A percentile compares a stretch with the other conserved stretches of the same genome.
Conservation (phyloP, 2,888 invertebrate species). For the Bugulina stolonifera region DNA sequence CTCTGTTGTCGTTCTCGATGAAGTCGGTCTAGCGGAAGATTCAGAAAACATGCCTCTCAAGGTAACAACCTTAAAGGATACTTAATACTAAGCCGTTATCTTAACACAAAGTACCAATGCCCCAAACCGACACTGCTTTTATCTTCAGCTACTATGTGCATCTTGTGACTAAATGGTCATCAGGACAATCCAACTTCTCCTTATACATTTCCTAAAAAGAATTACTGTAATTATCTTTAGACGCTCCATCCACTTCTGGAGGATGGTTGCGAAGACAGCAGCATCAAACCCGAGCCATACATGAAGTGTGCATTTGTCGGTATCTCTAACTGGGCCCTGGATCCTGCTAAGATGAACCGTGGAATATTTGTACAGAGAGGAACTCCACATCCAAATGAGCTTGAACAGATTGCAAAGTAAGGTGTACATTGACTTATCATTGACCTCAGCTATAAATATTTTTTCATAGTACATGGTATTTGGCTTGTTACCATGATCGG, state of each 20-base stretch:
- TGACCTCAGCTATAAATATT: too few species aligned
- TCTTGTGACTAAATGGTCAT: too few species aligned
- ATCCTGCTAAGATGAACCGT: slow-evolving; percentile 27
- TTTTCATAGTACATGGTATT: too few species aligned
- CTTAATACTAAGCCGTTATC: too few species aligned
- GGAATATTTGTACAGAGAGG: slow-evolving; percentile 27
- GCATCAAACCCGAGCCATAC: slow-evolving; percentile 27
- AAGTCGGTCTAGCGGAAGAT: slow-evolving; percentile 31
- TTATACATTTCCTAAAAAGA: too few species aligned
- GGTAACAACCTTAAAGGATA: slow-evolving; percentile 28
- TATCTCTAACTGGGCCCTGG: slow-evolving; percentile 29
- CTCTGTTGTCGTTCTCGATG: slow-evolving; percentile 31
- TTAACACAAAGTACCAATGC: too few species aligned
- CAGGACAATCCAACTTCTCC: too few species aligned
- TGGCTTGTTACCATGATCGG: too few species aligned
- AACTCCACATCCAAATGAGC: slow-evolving; percentile 2
- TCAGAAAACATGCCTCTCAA: slow-evolving; percentile 32
- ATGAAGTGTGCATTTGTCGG: slow-evolving; percentile 32
- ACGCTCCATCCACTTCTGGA: slow-evolving; percentile 31
- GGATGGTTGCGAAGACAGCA: slow-evolving; percentile 27
- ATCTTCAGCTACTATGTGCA: too few species aligned
- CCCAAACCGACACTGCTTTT: too few species aligned
- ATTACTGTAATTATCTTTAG: too few species aligned
- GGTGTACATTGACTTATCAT: too few species aligned
- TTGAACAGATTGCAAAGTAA: slow-evolving; percentile 26